Base-by-base conservation (phyloP, 2,888 invertebrate species). In the Drosophila hamatofila region DNA sequence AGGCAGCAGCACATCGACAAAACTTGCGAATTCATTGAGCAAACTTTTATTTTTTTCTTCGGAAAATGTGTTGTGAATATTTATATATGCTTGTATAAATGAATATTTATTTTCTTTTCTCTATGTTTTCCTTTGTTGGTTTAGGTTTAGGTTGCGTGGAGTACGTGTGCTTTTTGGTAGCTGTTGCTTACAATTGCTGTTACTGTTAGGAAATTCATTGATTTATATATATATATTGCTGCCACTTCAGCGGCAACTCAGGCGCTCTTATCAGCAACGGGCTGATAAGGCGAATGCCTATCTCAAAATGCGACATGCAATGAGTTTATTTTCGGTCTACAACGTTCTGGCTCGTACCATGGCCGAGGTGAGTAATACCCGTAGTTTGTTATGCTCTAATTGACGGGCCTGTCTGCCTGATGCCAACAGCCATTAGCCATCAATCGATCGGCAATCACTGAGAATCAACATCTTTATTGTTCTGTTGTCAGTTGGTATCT, bases 151-250 rank as follows among this genome's bases (percentile, higher is more conserved):
- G 39, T 39, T 39, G 39, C 42, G 54, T 55, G 57, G 58, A 35
- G 54, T 56, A 74, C 76, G 85, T 84, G 76, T 72, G 59, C 70
- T 69, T 68, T 56, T 65, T 62, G 56, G 67, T 74, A 80, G 75
- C 58, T 84, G 54, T 72, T 16, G 85, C 55, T 83, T 66, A 79
- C 77, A 88, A 84, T 85, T 88, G 85, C 70, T 46, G 48, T 88
- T 59, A 78, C 77, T 84, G 83, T 77, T 72, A 59, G 21, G 49
- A 63, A 68, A 56, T 72, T 71, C 72, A 83, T 77, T 75, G 88
- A 81, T 73, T 79, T 85, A 71, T 84, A 80, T 83, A 75, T 83
- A 75, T 75, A 79, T 80, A 71, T 64, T 33, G 70, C 59, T 25
- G 49, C 44, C 72, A 73, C 67, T 73, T 75, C 39, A 55, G 46